Conservation (phyloP, 2,797 vertebrate species). For the Peromyscus melanophrys region DNA sequence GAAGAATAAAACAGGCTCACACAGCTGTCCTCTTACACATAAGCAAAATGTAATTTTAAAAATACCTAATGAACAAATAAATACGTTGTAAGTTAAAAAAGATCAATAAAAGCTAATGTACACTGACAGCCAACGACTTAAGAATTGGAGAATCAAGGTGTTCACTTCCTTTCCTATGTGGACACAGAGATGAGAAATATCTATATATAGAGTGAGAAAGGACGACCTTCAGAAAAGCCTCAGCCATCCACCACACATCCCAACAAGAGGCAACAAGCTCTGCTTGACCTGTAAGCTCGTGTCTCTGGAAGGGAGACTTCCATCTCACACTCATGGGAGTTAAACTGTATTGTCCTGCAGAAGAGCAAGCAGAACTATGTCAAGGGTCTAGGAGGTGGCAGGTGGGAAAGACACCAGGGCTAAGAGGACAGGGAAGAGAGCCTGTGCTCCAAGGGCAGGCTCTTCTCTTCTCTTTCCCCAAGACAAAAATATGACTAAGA, state of each 20-base stretch:
- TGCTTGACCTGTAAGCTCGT: neutral
- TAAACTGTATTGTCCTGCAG: neutral
- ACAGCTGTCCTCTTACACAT: neutral
- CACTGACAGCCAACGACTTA: neutral
- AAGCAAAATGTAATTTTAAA: neutral
- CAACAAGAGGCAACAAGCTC: neutral
- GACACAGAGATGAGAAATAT: neutral
- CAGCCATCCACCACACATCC: neutral
- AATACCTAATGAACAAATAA: neutral
- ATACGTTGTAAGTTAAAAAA: neutral
- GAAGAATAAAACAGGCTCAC: neutral
- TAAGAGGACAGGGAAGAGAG: neutral
- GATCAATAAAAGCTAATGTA: neutral
- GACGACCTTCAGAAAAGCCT: neutral
- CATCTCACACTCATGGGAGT: neutral
- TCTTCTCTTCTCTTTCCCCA: neutral
- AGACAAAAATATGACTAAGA: neutral
- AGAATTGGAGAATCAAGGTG: neutral
- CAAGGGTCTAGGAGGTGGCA: neutral
- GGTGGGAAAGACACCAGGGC: neutral
- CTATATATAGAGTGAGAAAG: neutral
- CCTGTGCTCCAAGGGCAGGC: neutral
- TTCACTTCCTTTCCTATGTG: neutral
- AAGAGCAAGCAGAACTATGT: neutral
- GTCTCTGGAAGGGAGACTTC: neutral